Evolutionary conservation across 1,140 invertebrate genomes (phyloP), one percentile per base, ranked within the genome.

Genomic region (Drosophila subobscura): DNA sequence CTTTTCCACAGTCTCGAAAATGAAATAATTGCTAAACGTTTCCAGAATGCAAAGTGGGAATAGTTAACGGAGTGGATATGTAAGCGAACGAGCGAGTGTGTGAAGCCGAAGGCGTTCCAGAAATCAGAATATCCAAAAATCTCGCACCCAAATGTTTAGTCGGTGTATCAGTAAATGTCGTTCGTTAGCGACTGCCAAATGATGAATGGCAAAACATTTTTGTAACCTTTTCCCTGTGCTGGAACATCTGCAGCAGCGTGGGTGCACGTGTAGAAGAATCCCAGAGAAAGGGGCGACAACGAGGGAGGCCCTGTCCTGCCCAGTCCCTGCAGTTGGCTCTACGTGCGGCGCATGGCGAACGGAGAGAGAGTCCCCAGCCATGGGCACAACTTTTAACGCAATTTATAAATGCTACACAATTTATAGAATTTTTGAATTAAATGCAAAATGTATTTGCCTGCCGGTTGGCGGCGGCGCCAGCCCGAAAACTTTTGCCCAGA

Each of bases 351-450:
- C 81, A 85, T 85, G 56, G 54, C 33, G 47, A 85, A 68, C 76
- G 44, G 51, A 22, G 79, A 41, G 60, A 37, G 60, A 70, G 78
- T 72, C 60, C 61, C 59, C 53, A 49, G 61, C 53, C 56, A 54
- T 51, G 80, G 60, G 72, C 57, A 66, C 56, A 85, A 86, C 81
- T 85, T 86, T 86, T 85, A 86, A 86, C 73, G 76, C 81, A 85
- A 85, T 86, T 85, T 85, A 85, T 85, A 85, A 84, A 79, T 64
- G 79, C 79, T 76, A 60, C 67, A 76, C 64, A 85, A 85, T 85
- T 85, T 86, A 86, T 86, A 85, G 81, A 85, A 85, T 77, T 83
- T 85, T 79, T 80, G 79, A 83, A 83, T 83, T 83, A 83, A 79
- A 67, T 73, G 59, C 64, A 55, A 77, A 81, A 72, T 77, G 53